These are phyloP conservation scores for Pipistrellus kuhlii DNA, from an alignment of 2,797 vertebrate species.

Conservation along the genomic window DNA sequence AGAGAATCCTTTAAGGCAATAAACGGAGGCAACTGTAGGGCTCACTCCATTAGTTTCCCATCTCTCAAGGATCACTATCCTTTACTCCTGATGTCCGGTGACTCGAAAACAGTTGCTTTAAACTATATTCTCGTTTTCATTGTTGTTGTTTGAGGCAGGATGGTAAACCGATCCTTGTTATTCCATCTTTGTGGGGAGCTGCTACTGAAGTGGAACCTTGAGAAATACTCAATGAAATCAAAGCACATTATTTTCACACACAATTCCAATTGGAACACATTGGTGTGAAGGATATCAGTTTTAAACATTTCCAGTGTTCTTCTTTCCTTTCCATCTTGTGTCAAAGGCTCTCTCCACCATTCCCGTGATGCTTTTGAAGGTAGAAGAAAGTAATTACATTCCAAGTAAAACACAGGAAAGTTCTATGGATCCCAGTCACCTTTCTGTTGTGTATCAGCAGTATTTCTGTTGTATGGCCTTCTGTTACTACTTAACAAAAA, in stretches of 20 bases:
- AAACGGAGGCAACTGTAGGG: background rate
- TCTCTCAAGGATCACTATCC: background rate
- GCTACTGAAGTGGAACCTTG: background rate
- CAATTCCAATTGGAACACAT: background rate
- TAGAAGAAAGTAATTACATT: background rate
- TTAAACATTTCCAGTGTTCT: background rate
- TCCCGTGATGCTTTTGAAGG: background rate
- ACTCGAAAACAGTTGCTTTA: background rate
- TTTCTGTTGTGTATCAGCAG: background rate
- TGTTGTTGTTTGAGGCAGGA: background rate
- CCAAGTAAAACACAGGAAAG: background rate
- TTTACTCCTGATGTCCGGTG: background rate
- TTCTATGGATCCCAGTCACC: background rate
- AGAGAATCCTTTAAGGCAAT: background rate
- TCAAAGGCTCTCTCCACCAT: background rate
- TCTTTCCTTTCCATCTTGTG: background rate
- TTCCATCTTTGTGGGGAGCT: background rate
- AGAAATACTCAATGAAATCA: slow-evolving; percentile 16
- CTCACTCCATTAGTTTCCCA: background rate
- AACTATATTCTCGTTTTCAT: background rate
- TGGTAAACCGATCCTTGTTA: background rate
- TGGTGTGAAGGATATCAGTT: background rate
- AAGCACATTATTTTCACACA: background rate
- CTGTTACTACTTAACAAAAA: slow-evolving; percentile 56
- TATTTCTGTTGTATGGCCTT: slow-evolving; percentile 12